These are phyloP conservation scores for Erebia ligea DNA, from an alignment of 2,888 invertebrate species.

Conservation along the genomic window DNA sequence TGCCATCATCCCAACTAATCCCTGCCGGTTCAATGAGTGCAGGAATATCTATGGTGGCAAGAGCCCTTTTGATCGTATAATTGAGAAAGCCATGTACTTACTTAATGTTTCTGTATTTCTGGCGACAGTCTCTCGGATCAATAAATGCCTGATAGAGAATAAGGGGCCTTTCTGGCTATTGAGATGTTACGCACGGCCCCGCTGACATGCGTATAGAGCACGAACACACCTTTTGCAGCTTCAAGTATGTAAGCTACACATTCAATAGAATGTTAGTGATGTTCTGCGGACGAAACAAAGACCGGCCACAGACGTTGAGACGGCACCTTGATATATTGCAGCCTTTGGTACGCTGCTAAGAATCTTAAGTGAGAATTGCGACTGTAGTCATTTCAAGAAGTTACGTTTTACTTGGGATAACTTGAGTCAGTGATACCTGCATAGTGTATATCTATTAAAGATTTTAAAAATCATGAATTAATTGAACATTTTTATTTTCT, in stretches of 20 bases:
- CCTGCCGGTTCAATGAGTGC: too few species aligned
- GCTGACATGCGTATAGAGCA: constrained; percentile 65
- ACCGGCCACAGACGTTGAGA: constrained; percentile 48
- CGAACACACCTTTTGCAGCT: constrained; percentile 55
- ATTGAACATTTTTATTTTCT: too few species aligned
- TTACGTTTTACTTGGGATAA: constrained; percentile 20
- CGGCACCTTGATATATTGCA: constrained; percentile 48
- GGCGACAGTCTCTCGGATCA: constrained; percentile 10
- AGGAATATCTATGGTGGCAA: too few species aligned
- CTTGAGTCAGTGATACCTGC: neutral
- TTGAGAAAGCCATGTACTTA: too few species aligned
- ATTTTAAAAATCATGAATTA: too few species aligned
- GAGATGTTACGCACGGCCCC: constrained; percentile 67
- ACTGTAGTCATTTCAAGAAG: constrained; percentile 31
- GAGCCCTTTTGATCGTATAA: too few species aligned
- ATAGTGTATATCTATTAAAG: neutral
- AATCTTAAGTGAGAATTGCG: constrained; percentile 45
- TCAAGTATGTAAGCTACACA: constrained; percentile 51
- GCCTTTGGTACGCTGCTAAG: constrained; percentile 42
- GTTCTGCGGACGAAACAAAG: constrained; percentile 53
- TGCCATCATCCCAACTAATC: too few species aligned
- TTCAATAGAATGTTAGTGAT: constrained; percentile 69
- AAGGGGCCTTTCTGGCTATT: constrained; percentile 65
- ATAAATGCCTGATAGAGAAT: constrained; percentile 47
- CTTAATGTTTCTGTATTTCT: neutral